A percentile compares a stretch with the other conserved stretches of the same genome.
These are phyloP conservation scores for Pseudococcus jackbeardsleyi DNA, from an alignment of 2,888 invertebrate species.

Conservation along the genomic window DNA sequence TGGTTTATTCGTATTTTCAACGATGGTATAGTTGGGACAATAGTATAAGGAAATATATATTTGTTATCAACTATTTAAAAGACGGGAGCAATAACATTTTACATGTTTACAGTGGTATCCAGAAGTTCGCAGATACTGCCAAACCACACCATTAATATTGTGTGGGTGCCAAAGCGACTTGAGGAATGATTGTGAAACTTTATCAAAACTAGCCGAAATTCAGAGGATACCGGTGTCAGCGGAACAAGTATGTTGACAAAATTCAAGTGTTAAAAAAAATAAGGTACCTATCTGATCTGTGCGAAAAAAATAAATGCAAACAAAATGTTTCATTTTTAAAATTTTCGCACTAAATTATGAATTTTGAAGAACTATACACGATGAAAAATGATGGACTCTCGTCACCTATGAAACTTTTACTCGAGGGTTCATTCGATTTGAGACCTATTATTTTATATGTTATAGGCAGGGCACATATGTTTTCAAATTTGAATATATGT, in stretches of 20 bases:
- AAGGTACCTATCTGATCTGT: too few relatives aligned
- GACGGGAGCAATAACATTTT: not conserved
- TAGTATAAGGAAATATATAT: not conserved
- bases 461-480: too few relatives aligned
- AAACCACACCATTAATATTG: slow-evolving; percentile 75
- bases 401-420: too few relatives aligned
- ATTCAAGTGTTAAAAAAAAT: not conserved
- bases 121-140: slow-evolving; percentile 77
- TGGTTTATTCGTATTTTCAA: not conserved
- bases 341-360: too few relatives aligned
- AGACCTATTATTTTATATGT: too few relatives aligned
- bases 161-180: slow-evolving; percentile 79
- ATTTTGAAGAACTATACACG: too few relatives aligned
- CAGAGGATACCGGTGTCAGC: slow-evolving; percentile 75
- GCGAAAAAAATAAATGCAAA: too few relatives aligned
- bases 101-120: slow-evolving; percentile 74
- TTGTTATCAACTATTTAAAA: slow-evolving; percentile 33
- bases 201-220: slow-evolving; percentile 74
- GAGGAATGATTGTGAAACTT: slow-evolving; percentile 75
- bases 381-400: too few relatives aligned
- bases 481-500: too few relatives aligned
- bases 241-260: slow-evolving; percentile 71
- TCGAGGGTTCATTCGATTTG: too few relatives aligned
- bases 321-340: too few relatives aligned
- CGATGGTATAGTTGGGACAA: not conserved